These are phyloP conservation scores for Limnephilus marmoratus DNA, from an alignment of 2,888 invertebrate genomes.

Conservation along the genomic window DNA sequence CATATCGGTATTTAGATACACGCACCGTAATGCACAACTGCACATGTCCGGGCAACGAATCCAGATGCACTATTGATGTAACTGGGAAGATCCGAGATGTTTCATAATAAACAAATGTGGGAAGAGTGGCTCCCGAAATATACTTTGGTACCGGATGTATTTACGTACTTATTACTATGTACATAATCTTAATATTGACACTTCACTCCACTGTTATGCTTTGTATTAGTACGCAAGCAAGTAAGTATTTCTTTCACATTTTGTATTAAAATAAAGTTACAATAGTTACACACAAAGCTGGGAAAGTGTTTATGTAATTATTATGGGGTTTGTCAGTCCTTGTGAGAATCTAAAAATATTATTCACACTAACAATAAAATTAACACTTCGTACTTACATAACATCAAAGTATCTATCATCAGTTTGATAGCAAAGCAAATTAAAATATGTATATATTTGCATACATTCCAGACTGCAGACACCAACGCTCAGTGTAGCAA, in stretches of 20 bases:
- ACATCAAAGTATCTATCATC: neutral
- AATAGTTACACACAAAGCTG: too few relatives aligned
- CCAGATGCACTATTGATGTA: constrained; percentile 46
- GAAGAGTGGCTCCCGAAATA: constrained; percentile 8
- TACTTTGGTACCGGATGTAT: neutral
- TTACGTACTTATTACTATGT: neutral
- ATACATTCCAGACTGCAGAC: too few relatives aligned
- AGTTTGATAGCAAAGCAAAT: too few relatives aligned
- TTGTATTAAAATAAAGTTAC: too few relatives aligned
- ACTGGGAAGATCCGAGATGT: constrained; percentile 20
- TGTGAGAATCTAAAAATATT: neutral
- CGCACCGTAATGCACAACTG: neutral
- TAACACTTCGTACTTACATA: neutral
- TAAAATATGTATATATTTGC: too few relatives aligned
- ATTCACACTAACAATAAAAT: neutral
- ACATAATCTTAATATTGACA: neutral
- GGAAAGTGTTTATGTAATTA: neutral
- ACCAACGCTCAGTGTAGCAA: too few relatives aligned
- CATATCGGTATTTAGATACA: neutral
- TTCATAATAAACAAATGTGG: constrained; percentile 47
- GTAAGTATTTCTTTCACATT: neutral
- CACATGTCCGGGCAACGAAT: neutral
- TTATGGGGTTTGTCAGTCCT: neutral
- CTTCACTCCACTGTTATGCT: neutral
- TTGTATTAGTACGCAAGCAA: neutral